Evolutionary conservation across 53 echinoderm and acorn worm genomes (phyloP), one percentile per base, ranked within the genome.

Genomic region (Apostichopus leukothele): DNA sequence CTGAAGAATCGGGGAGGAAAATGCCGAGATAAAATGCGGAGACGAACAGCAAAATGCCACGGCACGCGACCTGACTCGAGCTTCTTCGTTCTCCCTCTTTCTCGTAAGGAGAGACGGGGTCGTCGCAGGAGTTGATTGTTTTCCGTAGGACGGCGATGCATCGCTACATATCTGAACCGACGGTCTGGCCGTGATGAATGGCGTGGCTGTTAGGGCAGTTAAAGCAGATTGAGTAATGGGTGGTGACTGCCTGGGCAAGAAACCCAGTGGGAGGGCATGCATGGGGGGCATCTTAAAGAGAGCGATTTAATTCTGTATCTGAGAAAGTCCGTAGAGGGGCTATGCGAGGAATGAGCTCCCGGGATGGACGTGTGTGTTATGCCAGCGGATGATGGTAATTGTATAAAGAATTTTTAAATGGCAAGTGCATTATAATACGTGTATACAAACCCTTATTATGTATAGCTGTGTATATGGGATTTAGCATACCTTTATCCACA

Each of bases 171-270:
- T 71, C 71, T 71, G 21, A 16, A 63, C 57, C 13, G 71, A 71
- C 21, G 6, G 71, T 71, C 18, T 71, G 63, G 71, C 6, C 71
- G 20, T 71, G 71, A 71, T 71, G 71, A 71, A 71, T 71, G 71
- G 71, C 18, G n/a, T 71, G 71, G 71, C 71, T 71, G 71, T 71
- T 71, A 5, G 14, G 71, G 71, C 71, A 55, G 60, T 81, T 81
- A 6, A 54, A n/a, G 55, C 53, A 22, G 53, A 51, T 54, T 59
- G 19, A 81, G 81, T 81, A 81, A 81, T 81, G 53, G 54, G 1
- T 20, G 59, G 81, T 81, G 81, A 81, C 81, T 55, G 13, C 22
- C 4, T 20, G 81, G 54, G 71, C 71, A 21, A 59, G 81, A 54
- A 59, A 54, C 55, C 81, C 55, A 9, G 81, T 22, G 59, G 81